These are phyloP conservation scores for Eupleurogrammus muticus DNA, from an alignment of 2,797 vertebrate species.

Conservation along the genomic window DNA sequence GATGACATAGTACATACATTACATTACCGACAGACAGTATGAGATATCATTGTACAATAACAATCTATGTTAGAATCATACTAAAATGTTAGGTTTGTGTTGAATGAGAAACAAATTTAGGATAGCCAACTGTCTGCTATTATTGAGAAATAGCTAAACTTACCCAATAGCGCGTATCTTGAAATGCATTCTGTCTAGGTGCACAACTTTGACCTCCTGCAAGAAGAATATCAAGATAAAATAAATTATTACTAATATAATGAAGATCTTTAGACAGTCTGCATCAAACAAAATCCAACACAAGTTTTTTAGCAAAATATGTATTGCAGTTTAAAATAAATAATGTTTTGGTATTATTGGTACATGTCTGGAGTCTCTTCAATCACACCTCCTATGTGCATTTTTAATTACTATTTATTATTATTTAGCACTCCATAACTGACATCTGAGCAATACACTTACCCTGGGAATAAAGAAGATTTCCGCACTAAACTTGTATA, in stretches of 20 bases:
- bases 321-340: neutral
- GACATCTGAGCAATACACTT: conserved; percentile 52
- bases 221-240: neutral
- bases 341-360: neutral
- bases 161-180: conserved; percentile 96
- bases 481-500: conserved; percentile 96
- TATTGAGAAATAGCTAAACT: conserved; percentile 60
- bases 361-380: neutral
- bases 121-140: neutral
- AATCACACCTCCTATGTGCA: neutral
- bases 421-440: neutral
- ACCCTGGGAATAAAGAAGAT: conserved; percentile 97
- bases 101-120: neutral
- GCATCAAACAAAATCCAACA: neutral
- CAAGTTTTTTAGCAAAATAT: neutral
- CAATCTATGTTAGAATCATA: neutral
- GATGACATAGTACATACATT: too few relatives aligned
- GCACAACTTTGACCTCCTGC: conserved; percentile 95
- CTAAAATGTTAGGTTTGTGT: too few relatives aligned
- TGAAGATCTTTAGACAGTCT: neutral
- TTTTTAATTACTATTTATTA: neutral
- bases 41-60: too few relatives aligned
- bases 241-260: neutral
- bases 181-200: conserved; percentile 89
- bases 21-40: neutral